Conservation (phyloP, 2,888 invertebrate species). For the Oxycera nigricornis region DNA sequence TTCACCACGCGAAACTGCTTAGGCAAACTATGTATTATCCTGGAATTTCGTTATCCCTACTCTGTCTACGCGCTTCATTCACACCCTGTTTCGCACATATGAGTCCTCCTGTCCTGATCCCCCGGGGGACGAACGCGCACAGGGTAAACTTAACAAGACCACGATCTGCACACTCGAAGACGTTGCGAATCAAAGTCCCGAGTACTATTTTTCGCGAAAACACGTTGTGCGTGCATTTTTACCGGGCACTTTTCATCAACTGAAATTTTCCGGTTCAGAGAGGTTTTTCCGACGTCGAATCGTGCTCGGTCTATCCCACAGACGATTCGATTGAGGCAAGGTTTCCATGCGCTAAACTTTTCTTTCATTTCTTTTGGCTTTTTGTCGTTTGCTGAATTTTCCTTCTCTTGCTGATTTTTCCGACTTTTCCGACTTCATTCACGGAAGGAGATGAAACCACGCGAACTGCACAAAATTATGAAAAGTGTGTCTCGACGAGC, state of each 20-base stretch:
- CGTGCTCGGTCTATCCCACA: conserved; percentile 7
- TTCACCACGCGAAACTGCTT: not conserved
- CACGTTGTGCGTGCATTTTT: conserved; percentile 41
- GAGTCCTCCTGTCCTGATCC: not conserved
- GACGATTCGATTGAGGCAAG: not conserved
- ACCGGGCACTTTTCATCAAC: conserved; percentile 44
- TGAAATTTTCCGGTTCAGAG: conserved; percentile 39
- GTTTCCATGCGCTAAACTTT: conserved; percentile 33
- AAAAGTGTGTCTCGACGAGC: not conserved
- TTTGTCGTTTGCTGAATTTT: not conserved
- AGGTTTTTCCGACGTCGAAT: conserved; percentile 33
- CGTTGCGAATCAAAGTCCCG: conserved; percentile 10
- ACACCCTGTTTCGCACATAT: not conserved
- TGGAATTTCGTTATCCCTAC: not conserved
- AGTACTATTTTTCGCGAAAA: conserved; percentile 26
- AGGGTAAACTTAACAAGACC: conserved; percentile 16
- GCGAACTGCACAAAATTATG: not conserved
- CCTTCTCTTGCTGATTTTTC: not conserved
- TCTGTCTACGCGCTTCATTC: not conserved
- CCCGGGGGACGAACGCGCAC: not conserved
- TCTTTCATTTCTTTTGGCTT: conserved; percentile 11
- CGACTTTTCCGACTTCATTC: not conserved
- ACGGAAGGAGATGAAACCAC: conserved; percentile 18
- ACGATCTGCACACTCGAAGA: conserved; percentile 10
- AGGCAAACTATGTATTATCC: not conserved